phyloP scores from a whole-genome alignment of 2,888 invertebrate genomes.

The Lysandra bellargus region DNA sequence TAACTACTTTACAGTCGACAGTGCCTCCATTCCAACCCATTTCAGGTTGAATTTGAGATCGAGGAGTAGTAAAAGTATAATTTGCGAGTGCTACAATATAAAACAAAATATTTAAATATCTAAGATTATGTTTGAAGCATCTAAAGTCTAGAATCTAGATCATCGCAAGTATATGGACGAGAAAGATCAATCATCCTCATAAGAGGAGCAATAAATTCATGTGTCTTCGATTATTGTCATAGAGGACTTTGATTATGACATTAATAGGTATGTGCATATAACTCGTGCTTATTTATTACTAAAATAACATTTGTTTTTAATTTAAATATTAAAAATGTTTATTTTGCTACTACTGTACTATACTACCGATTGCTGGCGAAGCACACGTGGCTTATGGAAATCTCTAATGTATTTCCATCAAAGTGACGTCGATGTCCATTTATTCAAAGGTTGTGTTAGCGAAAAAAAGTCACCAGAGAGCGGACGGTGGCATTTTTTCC shows the following conservation, averaged over 20 bases:
- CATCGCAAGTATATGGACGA: not conserved
- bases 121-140: not conserved
- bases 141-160: not conserved
- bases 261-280: not conserved
- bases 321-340: not conserved
- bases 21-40: not conserved
- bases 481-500: constrained; percentile 81
- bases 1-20: not conserved
- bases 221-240: not conserved
- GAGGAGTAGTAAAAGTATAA: not conserved
- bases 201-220: not conserved
- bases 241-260: not conserved
- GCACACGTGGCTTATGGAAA: not conserved
- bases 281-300: not conserved
- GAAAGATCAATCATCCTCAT: not conserved
- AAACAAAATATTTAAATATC: too few species aligned
- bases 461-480: constrained; percentile 75
- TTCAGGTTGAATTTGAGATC: not conserved
- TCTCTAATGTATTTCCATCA: not conserved
- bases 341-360: not conserved
- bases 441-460: constrained; percentile 78
- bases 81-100: too few species aligned
- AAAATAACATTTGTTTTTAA: not conserved
- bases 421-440: constrained; percentile 72
- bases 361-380: not conserved